phyloP scores from a whole-genome alignment of 2,888 invertebrate genomes.

The Parelbella ahira region DNA sequence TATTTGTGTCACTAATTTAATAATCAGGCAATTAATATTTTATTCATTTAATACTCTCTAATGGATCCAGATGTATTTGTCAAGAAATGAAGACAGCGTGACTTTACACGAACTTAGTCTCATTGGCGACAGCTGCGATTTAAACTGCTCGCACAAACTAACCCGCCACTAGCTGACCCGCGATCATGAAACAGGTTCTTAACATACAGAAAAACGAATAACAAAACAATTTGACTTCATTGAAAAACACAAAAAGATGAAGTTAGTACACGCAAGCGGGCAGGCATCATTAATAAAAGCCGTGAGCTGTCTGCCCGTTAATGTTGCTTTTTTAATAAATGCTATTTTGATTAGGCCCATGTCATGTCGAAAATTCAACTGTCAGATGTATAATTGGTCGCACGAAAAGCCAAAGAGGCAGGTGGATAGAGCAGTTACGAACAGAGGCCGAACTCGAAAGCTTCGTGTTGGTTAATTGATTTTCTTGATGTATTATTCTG shows the following conservation, averaged over 20 bases:
- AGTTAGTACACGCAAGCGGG: constrained; percentile 44
- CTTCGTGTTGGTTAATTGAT: constrained; percentile 23
- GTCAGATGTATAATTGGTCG: constrained; percentile 81
- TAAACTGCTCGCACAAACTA: background rate
- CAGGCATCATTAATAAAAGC: constrained; percentile 73
- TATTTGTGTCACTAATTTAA: too few relatives aligned
- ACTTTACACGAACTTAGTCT: background rate
- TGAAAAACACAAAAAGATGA: constrained; percentile 55
- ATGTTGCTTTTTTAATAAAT: constrained; percentile 76
- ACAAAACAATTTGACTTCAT: constrained; percentile 68
- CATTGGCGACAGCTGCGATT: background rate
- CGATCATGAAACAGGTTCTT: constrained; percentile 19
- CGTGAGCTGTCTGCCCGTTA: constrained; percentile 77
- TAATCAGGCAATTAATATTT: too few relatives aligned
- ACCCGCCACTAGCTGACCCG: background rate
- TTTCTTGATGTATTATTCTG: constrained; percentile 6
- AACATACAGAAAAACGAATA: constrained; percentile 47
- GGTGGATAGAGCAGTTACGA: constrained; percentile 51
- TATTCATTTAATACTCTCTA: too few relatives aligned
- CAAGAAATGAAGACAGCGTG: too few relatives aligned
- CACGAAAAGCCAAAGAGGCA: constrained; percentile 58
- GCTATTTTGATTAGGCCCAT: constrained; percentile 82
- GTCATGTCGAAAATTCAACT: constrained; percentile 81
- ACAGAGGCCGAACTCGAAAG: constrained; percentile 38
- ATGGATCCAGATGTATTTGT: too few relatives aligned